A percentile compares a stretch with the other conserved stretches of the same genome.
These are phyloP conservation scores for Pipistrellus pipistrellus DNA, from an alignment of 2,797 vertebrate genomes.

Conservation along the genomic window DNA sequence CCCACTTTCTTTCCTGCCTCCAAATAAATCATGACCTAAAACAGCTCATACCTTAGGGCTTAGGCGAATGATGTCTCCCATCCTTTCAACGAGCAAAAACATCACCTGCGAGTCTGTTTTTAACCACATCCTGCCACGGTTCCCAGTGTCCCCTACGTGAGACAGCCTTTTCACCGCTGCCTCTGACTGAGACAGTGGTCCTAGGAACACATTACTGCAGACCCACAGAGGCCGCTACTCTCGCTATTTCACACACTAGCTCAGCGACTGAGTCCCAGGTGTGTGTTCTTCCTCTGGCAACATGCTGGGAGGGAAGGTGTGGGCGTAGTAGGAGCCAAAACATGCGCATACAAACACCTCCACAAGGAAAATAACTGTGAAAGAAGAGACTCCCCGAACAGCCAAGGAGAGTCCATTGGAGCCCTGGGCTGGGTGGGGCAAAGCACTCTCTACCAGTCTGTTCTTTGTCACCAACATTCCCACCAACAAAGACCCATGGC, in stretches of 20 bases:
- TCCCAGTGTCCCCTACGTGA: not conserved
- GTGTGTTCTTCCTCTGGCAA: not conserved
- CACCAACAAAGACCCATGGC: not conserved
- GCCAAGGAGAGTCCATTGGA: not conserved
- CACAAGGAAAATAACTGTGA: not conserved
- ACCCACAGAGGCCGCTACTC: not conserved
- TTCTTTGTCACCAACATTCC: not conserved
- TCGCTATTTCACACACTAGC: not conserved
- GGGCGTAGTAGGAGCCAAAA: not conserved
- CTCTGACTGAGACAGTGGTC: not conserved
- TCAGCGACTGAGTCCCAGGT: not conserved
- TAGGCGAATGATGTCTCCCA: not conserved
- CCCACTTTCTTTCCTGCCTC: not conserved
- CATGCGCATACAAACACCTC: not conserved
- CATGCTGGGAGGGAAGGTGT: not conserved
- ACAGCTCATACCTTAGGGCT: not conserved
- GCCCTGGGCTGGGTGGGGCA: not conserved
- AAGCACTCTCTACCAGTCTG: not conserved
- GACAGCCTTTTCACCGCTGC: not conserved
- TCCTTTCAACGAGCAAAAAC: not conserved
- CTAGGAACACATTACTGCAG: too few species aligned
- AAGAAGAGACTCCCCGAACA: slow-evolving; percentile 7
- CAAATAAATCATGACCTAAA: slow-evolving; percentile 30
- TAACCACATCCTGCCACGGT: not conserved
- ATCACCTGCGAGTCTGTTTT: not conserved